These are phyloP conservation scores for Cercopithecus hamlyni DNA, from an alignment of 2,797 vertebrate species.

Conservation along the genomic window DNA sequence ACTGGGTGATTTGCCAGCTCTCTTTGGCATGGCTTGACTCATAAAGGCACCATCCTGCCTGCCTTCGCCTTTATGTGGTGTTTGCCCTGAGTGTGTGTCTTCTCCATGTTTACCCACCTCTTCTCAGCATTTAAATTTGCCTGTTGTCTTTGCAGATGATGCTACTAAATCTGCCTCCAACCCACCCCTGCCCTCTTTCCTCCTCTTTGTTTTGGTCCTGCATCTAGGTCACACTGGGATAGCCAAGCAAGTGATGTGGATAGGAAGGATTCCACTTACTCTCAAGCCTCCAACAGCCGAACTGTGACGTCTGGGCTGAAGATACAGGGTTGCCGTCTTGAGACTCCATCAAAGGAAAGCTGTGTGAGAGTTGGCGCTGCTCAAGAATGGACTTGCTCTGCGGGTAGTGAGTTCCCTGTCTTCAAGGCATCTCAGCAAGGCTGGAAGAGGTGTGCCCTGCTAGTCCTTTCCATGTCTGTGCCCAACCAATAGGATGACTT, in stretches of 20 bases:
- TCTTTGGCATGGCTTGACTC: not conserved
- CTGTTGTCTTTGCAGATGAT: no score
- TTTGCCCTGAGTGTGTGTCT: no score
- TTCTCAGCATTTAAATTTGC: no score
- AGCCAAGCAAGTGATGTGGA: not conserved
- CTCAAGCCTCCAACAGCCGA: not conserved
- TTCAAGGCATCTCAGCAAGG: not conserved
- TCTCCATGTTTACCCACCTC: no score
- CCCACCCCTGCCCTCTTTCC: no score
- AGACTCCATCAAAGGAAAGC: not conserved
- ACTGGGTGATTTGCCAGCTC: no score
- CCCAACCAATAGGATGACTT: not conserved
- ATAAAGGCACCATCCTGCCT: rapidly evolving
- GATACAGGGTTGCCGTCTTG: not conserved
- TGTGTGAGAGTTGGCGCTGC: rapidly evolving
- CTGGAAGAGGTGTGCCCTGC: not conserved
- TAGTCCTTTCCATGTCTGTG: not conserved
- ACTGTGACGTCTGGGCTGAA: not conserved
- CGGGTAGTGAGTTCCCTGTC: not conserved
- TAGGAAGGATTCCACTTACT: no score
- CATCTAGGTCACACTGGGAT: no score
- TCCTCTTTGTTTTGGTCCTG: no score
- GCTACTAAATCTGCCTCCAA: no score
- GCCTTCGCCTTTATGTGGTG: not conserved
- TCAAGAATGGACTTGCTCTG: not conserved